Base-by-base conservation (phyloP, 2,113 vertebrate genomes). In the Prolemur simus region DNA sequence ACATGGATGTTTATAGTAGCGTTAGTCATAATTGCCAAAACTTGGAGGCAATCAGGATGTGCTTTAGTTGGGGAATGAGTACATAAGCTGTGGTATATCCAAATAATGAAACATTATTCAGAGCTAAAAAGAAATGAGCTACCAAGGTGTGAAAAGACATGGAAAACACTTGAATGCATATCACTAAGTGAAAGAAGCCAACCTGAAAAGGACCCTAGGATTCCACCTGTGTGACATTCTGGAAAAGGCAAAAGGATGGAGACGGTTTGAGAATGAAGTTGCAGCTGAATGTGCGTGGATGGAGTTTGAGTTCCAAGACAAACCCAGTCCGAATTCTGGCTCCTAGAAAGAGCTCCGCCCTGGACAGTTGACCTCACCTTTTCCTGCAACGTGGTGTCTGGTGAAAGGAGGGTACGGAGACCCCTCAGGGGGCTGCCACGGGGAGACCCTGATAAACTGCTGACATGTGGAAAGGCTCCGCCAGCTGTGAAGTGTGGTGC, bases 1-100 rank as follows among this genome's bases (percentile, higher is more conserved):
- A 32, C n/a, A 0, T 0, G 21, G 49, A 20, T 2, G 23, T 45
- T 23, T 2, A 13, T 0, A 8, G 63, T 34, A 13, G 27, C 52
- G 17, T 77, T 23, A 25, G 23, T 42, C 15, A 9, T n/a, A 9
- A 60, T 1, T 18, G 18, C 54, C 27, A 1, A 69, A 37, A n/a
- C 71, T 34, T 25, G 25, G n/a, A 49, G 32, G 80, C 37, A 20
- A 2, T 32, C 32, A 13, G 1, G 7, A 14, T 14, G 47, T 9
- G 39, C 66, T 42, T 17, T 37, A 0, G 21, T 1, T 15, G 23
- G 58, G 14, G 32, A n/a, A 9, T 13, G 58, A 63, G 47, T 17
- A 32, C 42, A 10, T 32, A 32, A 25, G 7, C 0, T 0, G 32
- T 2, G 56, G 58, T 8, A 23, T 54, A 17, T 25, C 18, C 58